These are phyloP conservation scores for Nesometra sesokonis DNA, from an alignment of 35 echinoderm and acorn worm species.

Conservation along the genomic window DNA sequence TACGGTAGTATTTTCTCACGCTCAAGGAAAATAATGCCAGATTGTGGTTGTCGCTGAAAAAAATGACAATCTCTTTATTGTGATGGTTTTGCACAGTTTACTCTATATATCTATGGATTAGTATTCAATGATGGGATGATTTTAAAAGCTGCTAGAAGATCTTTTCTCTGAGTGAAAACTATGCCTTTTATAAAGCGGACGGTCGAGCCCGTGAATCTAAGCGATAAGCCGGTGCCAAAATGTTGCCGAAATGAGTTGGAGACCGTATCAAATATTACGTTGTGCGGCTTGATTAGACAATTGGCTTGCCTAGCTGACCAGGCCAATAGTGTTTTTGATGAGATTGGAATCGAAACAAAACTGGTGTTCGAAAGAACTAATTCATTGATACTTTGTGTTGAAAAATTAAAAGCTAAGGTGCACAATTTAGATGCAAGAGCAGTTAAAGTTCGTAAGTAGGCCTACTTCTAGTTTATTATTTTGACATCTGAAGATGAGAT, in stretches of 20 bases:
- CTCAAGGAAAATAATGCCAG: too few species aligned
- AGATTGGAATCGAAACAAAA: slow-evolving; percentile 53
- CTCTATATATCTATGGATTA: background rate
- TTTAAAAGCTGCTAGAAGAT: background rate
- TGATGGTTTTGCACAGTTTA: too few species aligned
- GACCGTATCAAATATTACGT: slow-evolving; percentile 57
- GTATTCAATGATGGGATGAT: background rate
- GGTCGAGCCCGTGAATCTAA: slow-evolving; percentile 66
- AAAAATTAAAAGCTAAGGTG: slow-evolving; percentile 45
- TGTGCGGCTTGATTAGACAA: slow-evolving; percentile 76
- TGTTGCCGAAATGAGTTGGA: slow-evolving; percentile 72
- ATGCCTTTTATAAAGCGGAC: slow-evolving; percentile 88
- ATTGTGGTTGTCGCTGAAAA: too few species aligned
- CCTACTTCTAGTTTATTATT: too few species aligned
- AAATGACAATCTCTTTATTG: too few species aligned
- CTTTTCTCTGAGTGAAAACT: background rate
- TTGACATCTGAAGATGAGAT: too few species aligned
- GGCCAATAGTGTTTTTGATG: slow-evolving; percentile 73
- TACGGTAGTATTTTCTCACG: too few species aligned
- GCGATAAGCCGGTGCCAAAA: slow-evolving; percentile 71
- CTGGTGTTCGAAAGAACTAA: slow-evolving; percentile 47
- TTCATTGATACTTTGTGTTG: slow-evolving; percentile 29
- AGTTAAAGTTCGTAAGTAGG: slow-evolving; percentile 97
- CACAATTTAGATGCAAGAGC: slow-evolving; percentile 78
- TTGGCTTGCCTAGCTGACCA: slow-evolving; percentile 57